These are phyloP conservation scores for Chamaea fasciata DNA, from an alignment of 2,113 vertebrate species.

Conservation along the genomic window DNA sequence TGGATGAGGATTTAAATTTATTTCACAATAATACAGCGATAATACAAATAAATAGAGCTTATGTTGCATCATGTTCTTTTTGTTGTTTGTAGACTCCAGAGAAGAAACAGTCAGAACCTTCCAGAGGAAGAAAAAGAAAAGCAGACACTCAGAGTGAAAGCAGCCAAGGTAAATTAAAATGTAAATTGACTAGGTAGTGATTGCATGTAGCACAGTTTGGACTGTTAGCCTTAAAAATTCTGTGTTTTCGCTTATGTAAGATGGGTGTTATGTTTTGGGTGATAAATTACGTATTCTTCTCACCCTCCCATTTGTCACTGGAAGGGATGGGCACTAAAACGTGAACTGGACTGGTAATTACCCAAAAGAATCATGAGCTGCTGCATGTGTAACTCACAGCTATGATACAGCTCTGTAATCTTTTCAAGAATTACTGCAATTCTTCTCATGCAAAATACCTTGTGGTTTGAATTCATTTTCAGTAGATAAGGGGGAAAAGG, in stretches of 20 bases:
- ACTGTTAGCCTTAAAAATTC: background rate
- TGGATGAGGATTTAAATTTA: background rate
- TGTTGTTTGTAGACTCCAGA: slow-evolving; percentile 87
- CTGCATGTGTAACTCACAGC: background rate
- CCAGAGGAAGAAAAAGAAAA: slow-evolving; percentile 96
- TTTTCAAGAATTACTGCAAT: background rate
- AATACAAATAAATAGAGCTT: background rate
- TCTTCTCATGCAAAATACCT: background rate
- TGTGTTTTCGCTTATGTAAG: background rate
- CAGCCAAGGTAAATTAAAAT: slow-evolving; percentile 86
- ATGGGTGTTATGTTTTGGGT: background rate
- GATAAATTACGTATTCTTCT: background rate
- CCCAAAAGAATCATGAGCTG: background rate
- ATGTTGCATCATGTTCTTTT: background rate
- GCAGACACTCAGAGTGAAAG: slow-evolving; percentile 96
- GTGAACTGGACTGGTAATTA: background rate
- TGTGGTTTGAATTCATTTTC: background rate
- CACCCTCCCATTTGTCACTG: background rate
- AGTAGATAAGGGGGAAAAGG: background rate
- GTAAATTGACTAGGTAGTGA: background rate
- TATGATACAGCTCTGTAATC: background rate
- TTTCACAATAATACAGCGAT: background rate
- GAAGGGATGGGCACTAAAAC: background rate
- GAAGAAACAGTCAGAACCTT: slow-evolving; percentile 93
- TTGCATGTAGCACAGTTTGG: background rate